phyloP scores from a whole-genome alignment of 2,888 invertebrate species.

The Lycocerus yunnanus region DNA sequence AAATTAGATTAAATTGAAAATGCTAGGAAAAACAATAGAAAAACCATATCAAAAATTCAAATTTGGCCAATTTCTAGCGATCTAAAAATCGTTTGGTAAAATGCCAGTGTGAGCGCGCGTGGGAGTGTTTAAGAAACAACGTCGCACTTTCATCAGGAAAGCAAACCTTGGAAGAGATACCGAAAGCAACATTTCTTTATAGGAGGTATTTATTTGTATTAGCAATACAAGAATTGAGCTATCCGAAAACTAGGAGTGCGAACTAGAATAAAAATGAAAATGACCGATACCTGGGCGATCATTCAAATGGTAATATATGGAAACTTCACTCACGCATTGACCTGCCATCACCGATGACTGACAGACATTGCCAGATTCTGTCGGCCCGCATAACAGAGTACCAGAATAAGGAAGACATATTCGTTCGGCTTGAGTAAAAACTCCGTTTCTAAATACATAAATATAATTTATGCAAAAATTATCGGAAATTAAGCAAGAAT shows the following conservation, averaged over 20 bases:
- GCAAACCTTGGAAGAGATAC: conserved; percentile 24
- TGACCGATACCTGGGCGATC: conserved; percentile 12
- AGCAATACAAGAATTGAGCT: neutral
- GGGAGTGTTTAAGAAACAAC: conserved; percentile 45
- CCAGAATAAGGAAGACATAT: conserved; percentile 32
- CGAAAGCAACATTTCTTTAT: neutral
- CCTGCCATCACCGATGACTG: conserved; percentile 43
- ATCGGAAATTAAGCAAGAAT: conserved; percentile 51
- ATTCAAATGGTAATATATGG: neutral
- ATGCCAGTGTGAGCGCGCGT: conserved; percentile 31
- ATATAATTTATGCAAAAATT: conserved; percentile 53
- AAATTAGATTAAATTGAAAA: neutral
- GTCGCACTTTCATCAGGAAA: conserved; percentile 37
- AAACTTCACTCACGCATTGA: conserved; percentile 7
- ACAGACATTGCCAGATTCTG: conserved; percentile 49
- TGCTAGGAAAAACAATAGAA: neutral
- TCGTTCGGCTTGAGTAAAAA: neutral
- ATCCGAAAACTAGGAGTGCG: conserved; percentile 5
- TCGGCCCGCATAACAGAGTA: conserved; percentile 37
- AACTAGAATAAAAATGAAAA: conserved; percentile 1
- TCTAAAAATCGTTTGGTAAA: neutral
- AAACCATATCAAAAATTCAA: too few species aligned
- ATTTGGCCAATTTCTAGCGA: neutral
- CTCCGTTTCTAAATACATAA: conserved; percentile 5
- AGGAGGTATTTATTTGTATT: conserved; percentile 8